A percentile compares a stretch with the other conserved stretches of the same genome.
Evolutionary conservation across 2,797 vertebrate genomes (phyloP).

Genomic region (Synaphobranchus kaupii): DNA sequence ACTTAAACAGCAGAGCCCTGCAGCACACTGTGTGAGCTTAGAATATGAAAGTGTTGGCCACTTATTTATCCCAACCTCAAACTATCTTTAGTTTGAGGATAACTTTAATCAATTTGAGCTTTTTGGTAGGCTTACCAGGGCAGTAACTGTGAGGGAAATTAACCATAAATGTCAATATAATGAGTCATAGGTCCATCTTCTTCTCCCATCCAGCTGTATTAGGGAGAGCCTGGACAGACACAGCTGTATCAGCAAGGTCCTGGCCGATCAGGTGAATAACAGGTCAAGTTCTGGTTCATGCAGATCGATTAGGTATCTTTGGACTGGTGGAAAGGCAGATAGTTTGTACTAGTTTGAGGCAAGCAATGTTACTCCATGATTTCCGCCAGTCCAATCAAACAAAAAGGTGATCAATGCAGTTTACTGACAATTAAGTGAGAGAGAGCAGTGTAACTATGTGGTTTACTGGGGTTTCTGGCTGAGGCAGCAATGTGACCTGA

Average conservation of each 20-base stretch:
- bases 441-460: background rate
- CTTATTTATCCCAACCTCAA: background rate
- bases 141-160: background rate
- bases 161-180: background rate
- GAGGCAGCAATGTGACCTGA: background rate
- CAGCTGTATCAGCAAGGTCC: background rate
- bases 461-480: background rate
- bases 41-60: background rate
- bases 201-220: background rate
- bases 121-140: background rate
- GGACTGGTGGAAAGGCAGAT: background rate
- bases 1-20: background rate
- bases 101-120: background rate
- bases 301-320: background rate
- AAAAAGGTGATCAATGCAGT: background rate
- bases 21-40: background rate
- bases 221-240: background rate
- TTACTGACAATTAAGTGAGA: background rate
- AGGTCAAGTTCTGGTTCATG: background rate
- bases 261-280: background rate
- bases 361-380: background rate
- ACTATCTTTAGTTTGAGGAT: background rate
- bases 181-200: background rate
- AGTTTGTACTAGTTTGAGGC: background rate
- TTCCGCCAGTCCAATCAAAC: background rate